Evolutionary conservation across 1,140 invertebrate species (phyloP), one percentile per base, ranked within the genome.

Genomic region (Gonatopus flavifemur): DNA sequence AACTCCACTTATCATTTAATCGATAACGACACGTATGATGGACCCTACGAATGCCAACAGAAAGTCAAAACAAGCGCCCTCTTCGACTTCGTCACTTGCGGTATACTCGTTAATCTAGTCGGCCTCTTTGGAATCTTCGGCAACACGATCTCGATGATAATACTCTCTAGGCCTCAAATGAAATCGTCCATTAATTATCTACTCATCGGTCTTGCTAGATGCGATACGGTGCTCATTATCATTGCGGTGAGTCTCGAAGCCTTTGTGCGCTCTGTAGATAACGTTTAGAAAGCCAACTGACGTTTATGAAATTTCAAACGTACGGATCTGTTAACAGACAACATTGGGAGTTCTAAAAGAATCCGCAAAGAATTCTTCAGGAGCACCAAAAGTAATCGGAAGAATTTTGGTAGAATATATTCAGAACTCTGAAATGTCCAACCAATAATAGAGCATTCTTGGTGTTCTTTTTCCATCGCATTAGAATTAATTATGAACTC

Each of bases 101-200:
- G 93, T 13, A 81, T 96, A 32, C 74, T 94, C 32, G 81, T 95
- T 10, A 92, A 92, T 64, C 67, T 88, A 10, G 84, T 96, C 12
- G 90, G 91, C 38, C 64, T 88, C 0, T 85, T 93, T 20, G 94
- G 95, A 0, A 85, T 97, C 22, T 77, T 96, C 2, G 93, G 93
- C 42, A 97, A 97, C 71, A 81, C 88, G 18, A 87, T 96, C 13
- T 91, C 91, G 1, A 93, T 96, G 80, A 86, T 94, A 16, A 94
- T 98, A 21, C 79, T 97, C 7, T 92, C 88, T 10, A 82, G 93
- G 25, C 93, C 91, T 0, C 92, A 95, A 65, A 96, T 96, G 94
- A 85, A 88, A 58, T 94, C 91, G 7, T 94, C 93, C 56, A 94
- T 96, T 57, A 97, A 96, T 78, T 94, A 93, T 66, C 83, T 96